Evolutionary conservation across 2,888 invertebrate species (phyloP), one percentile per base, ranked within the genome.

Genomic region (Eilema caniola): DNA sequence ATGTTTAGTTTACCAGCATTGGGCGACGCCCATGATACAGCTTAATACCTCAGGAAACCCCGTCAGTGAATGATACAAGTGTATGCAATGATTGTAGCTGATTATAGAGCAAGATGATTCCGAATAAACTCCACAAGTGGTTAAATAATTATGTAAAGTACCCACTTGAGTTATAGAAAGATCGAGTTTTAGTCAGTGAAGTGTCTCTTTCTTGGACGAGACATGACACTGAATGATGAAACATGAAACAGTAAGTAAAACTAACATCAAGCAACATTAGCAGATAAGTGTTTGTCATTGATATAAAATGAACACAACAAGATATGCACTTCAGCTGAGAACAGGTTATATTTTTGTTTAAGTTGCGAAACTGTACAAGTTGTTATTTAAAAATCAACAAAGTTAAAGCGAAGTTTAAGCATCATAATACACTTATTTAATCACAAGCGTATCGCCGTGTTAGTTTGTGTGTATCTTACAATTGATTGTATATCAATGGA

Each of bases 201-300:
- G 67, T 59, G 67, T 73, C 66, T 64, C 57, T 56, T 62, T 69
- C 47, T 67, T 61, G 62, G 66, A 67, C 59, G 71, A 78, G 66
- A 69, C 61, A 68, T 41, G 41, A 60, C 47, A 61, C 57, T 64
- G 67, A 56, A 70, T 78, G 67, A 69, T 56, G 16, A 75, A 76
- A 78, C 66, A 75, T 72, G 66, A 75, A 77, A 78, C 71, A 77
- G 66, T 71, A 74, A 24, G 25, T 24, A 66, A 66, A 75, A 76
- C 81, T 81, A 81, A 82, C 78, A 82, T 81, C 83, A 80, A 82
- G 85, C 85, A 78, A 85, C 72, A 80, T 78, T 82, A 85, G 85
- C 85, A 71, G 33, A 24, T 71, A 77, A 71, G 53, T 64, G 41
- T 64, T 64, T 64, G 77, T 76, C 28, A 66, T 66, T 66, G 33